These are phyloP conservation scores for Phaedon cochleariae DNA, from an alignment of 2,888 invertebrate genomes.

Conservation along the genomic window DNA sequence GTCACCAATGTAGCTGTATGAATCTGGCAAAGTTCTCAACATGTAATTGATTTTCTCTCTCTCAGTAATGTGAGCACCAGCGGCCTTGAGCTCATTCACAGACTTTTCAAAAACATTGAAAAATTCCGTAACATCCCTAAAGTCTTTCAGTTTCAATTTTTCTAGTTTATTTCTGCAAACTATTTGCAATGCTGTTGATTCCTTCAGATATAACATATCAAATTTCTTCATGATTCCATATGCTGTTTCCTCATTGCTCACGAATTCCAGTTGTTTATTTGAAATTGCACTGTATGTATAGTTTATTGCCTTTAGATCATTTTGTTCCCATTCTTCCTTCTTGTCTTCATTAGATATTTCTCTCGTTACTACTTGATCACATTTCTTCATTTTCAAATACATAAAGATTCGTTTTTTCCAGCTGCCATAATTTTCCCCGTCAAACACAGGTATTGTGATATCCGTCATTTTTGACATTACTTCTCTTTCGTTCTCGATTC, in stretches of 20 bases:
- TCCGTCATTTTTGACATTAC: conserved; percentile 3
- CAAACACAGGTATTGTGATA: conserved; percentile 19
- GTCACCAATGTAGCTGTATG: conserved; percentile 10
- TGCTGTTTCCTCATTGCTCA: neutral
- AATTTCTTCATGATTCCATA: conserved; percentile 11
- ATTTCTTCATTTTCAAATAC: conserved; percentile 11
- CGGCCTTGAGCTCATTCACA: conserved; percentile 12
- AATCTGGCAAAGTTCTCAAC: conserved; percentile 4
- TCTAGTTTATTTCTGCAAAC: conserved; percentile 17
- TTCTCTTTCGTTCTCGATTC: no score
- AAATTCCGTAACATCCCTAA: neutral
- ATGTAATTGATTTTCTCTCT: conserved; percentile 9
- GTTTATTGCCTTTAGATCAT: conserved; percentile 9
- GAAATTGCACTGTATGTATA: conserved; percentile 18
- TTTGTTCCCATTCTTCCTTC: neutral
- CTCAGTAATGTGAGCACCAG: neutral
- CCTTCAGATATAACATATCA: conserved; percentile 2
- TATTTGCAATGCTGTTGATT: conserved; percentile 16
- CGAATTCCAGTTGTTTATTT: conserved; percentile 3
- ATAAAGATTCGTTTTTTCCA: conserved; percentile 6
- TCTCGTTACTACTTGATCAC: neutral
- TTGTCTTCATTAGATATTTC: neutral
- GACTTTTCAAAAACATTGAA: conserved; percentile 4
- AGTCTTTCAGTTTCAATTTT: conserved; percentile 1
- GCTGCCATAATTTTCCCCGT: conserved; percentile 10